phyloP scores from a whole-genome alignment of 1,140 invertebrate genomes.

The Pollicipes pollicipes region DNA sequence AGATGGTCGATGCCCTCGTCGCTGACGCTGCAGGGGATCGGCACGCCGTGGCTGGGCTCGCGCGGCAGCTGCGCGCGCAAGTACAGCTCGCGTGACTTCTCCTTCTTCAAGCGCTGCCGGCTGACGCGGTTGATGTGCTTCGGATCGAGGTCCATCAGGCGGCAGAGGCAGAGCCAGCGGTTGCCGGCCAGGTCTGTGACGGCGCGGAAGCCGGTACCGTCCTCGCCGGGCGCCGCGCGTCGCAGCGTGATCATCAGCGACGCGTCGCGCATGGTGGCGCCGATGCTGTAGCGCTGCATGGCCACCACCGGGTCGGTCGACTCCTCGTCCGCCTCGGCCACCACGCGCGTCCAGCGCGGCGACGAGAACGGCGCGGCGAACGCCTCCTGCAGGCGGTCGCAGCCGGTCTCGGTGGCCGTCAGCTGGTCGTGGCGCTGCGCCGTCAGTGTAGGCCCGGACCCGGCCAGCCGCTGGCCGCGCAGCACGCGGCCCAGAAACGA shows the following conservation, averaged over 20 bases:
- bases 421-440: background rate
- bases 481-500: background rate
- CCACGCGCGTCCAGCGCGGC: background rate
- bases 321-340: background rate
- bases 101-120: background rate
- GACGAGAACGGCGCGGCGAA: background rate
- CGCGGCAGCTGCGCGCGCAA: background rate
- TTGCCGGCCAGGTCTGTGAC: background rate
- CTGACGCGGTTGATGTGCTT: conserved; percentile 9
- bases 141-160: conserved; percentile 13
- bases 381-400: background rate
- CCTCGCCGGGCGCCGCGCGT: conserved; percentile 5
- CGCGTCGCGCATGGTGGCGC: conserved; percentile 10
- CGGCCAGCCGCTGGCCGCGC: background rate
- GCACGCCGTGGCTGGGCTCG: background rate
- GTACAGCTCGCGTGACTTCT: background rate
- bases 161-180: conserved; percentile 6
- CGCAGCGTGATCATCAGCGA: conserved; percentile 12
- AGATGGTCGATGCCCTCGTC: background rate
- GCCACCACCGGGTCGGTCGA: background rate
- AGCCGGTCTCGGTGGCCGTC: background rate
- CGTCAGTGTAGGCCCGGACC: background rate
- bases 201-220: background rate
- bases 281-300: conserved; percentile 10
- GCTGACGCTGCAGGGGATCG: background rate